Conservation (phyloP, 2,113 vertebrate species). For the Pseudorhombus dupliciocellatus region DNA sequence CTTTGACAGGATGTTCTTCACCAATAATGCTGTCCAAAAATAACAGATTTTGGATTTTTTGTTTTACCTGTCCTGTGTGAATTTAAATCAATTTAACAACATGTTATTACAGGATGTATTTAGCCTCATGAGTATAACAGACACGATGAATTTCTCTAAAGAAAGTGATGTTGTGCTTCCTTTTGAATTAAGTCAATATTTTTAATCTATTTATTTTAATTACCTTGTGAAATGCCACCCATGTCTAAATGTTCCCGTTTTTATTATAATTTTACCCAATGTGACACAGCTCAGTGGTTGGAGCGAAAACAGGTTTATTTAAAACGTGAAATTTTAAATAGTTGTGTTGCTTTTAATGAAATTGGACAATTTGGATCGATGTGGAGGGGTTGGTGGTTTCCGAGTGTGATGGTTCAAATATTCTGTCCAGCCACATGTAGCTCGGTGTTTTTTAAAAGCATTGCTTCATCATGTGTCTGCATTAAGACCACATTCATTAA, state of each 20-base stretch:
- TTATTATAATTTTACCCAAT: constrained; percentile 21
- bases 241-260: constrained; percentile 14
- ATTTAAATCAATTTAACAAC: constrained; percentile 36
- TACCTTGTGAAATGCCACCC: constrained; percentile 30
- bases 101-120: constrained; percentile 50
- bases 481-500: constrained; percentile 22
- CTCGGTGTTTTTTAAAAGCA: constrained; percentile 15
- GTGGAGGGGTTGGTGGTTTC: not conserved
- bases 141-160: constrained; percentile 42
- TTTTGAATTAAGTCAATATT: constrained; percentile 50
- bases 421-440: constrained; percentile 33
- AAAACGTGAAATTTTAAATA: not conserved
- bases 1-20: constrained; percentile 11
- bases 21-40: constrained; percentile 29
- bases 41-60: not conserved
- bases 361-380: not conserved
- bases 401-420: not conserved
- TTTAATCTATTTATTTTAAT: constrained; percentile 71
- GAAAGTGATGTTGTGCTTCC: constrained; percentile 44
- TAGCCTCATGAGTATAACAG: constrained; percentile 48
- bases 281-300: constrained; percentile 48
- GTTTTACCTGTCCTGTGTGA: constrained; percentile 35
- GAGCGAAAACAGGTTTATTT: constrained; percentile 16
- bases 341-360: not conserved
- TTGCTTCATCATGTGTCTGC: constrained; percentile 23